Base-by-base conservation (phyloP, 2,113 vertebrate genomes). In the Aphelocoma coerulescens region DNA sequence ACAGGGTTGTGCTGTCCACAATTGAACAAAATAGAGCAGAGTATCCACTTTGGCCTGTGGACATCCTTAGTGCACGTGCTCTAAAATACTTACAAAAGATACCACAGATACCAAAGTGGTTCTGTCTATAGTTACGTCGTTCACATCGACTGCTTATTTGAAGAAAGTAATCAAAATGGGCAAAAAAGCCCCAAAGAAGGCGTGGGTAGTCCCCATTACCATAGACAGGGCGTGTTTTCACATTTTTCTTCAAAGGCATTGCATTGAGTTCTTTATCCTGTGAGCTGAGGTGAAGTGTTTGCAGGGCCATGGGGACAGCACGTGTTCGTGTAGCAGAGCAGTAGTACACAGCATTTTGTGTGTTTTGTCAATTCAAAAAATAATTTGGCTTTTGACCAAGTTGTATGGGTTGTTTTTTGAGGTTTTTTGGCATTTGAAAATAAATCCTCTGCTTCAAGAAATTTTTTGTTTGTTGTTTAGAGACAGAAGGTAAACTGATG, bases 301-400 rank as follows among this genome's bases (percentile, higher is more conserved):
- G 21, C 3, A 1, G 11, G 28, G 20, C 16, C 3, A 8, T 48
- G 35, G 21, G 16, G 9, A 7, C 23, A 59, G 8, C 1, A 0
- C 2, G 3, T n/a, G n/a, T n/a, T 75, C 0, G 0, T 46, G 12
- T 13, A 71, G 32, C 16, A 78, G 28, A 55, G 58, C 41, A 37
- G 5, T 59, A 73, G 16, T 37, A 2, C 10, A 3, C 30, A 13
- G 13, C 3, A 22, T n/a, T 71, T 87, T 33, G 22, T 61, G 6
- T 33, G 3, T 15, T 37, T 24, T n/a, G 14, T 44, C 33, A 4
- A 21, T 68, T 91, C 18, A 3, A 52, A 48, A 88, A 57, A 21
- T 13, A 57, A 52, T 57, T 68, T 39, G 17, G 4, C 33, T 88
- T 82, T 18, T 61, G 13, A 41, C 28, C 3, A 3, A 59, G 15